Base-by-base conservation (phyloP, 2,113 vertebrate genomes). In the Lutjanus erythropterus region DNA sequence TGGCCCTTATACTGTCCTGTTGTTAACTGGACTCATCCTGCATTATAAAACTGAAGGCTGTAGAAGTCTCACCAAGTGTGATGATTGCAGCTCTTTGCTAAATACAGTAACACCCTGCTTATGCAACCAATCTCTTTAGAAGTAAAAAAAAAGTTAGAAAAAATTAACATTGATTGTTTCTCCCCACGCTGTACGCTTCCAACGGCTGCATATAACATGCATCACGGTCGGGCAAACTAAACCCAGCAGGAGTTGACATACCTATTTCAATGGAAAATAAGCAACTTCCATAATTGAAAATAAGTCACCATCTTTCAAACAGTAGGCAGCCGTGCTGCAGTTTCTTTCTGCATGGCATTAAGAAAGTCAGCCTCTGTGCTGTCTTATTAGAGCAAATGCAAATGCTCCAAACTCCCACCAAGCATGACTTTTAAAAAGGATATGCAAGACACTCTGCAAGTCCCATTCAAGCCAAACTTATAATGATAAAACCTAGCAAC, bases 401-500 rank as follows among this genome's bases (percentile, higher is more conserved):
- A 82, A 85, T 66, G 44, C 18, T 79, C 16, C 72, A n/a, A 65
- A 80, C 59, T 78, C 64, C 68, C 60, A 70, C 78, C 50, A 73
- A 69, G 80, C 86, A 71, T 75, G 77, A 85, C 74, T 90, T 85
- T 70, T 12, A 65, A 74, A 86, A 72, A 52, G 12, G 72, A 85
- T 80, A 68, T 75, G 69, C 70, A 74, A 69, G 35, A 75, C 35
- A 12, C 41, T 25, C 50, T 74, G 68, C 18, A 74, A 81, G 46
- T 64, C 53, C 44, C n/a, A 52, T 81, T 80, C 83, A 80, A 75
- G 68, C 46, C 68, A 65, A 66, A 75, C 60, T 52, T 78, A 52
- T 71, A 81, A 80, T 75, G 80, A 88, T 71, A 77, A 84, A 88
- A 69, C 62, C 42, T 4, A 72, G 66, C 56, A 60, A 47, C 35